Evolutionary conservation across 2,113 vertebrate species (phyloP).

Genomic region (Scortum barcoo): DNA sequence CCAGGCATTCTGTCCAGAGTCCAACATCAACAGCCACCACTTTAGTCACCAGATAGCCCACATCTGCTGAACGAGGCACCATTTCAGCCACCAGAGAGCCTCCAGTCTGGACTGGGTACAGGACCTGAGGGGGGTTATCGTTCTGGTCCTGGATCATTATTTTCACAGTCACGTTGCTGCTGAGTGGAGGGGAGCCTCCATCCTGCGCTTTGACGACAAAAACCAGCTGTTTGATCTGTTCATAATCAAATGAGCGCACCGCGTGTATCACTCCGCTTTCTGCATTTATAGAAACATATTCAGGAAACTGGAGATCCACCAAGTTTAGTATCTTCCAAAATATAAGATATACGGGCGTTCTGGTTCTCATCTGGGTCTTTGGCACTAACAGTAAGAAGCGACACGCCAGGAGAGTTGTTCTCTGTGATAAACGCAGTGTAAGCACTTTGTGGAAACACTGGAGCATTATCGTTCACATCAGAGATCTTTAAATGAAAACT

Average conservation of each 20-base stretch:
- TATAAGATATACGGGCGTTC: constrained; percentile 58
- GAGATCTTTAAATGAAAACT: constrained; percentile 62
- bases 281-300: constrained; percentile 53
- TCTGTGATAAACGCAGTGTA: constrained; percentile 59
- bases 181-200: constrained; percentile 68
- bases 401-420: constrained; percentile 72
- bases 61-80: no score
- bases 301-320: constrained; percentile 33
- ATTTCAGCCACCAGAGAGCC: no score
- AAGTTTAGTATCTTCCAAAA: constrained; percentile 8
- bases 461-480: constrained; percentile 80
- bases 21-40: no score
- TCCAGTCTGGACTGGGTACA: no score
- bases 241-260: constrained; percentile 52
- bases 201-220: constrained; percentile 48
- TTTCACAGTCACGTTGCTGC: no score
- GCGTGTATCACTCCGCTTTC: constrained; percentile 57
- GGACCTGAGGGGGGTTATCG: no score
- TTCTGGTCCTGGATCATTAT: no score
- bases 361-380: constrained; percentile 68
- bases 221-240: constrained; percentile 47
- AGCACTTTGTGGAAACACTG: constrained; percentile 52
- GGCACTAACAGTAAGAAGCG: constrained; percentile 41
- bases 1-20: no score
- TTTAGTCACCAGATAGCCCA: no score